Evolutionary conservation across 2,888 invertebrate species (phyloP).

Genomic region (Phyllotreta cruciferae): DNA sequence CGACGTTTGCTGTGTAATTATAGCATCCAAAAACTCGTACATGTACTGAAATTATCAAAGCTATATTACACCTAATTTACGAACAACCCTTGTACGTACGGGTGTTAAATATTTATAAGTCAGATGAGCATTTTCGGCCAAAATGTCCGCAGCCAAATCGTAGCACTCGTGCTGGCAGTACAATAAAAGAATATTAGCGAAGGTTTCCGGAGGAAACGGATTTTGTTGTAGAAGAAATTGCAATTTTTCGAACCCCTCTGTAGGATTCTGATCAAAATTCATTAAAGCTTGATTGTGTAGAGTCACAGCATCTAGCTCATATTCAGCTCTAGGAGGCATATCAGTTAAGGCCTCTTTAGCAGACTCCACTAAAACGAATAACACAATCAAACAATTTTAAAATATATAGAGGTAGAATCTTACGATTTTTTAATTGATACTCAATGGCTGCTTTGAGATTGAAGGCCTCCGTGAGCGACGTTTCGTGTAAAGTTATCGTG

Average conservation of each 20-base stretch:
- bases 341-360: slow-evolving; percentile 87
- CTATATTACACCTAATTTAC: neutral
- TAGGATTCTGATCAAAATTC: slow-evolving; percentile 82
- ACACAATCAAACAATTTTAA: neutral
- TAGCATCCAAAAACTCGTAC: slow-evolving; percentile 94
- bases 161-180: slow-evolving; percentile 98
- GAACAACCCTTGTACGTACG: slow-evolving; percentile 60
- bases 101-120: slow-evolving; percentile 94
- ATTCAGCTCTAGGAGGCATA: slow-evolving; percentile 93
- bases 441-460: slow-evolving; percentile 99
- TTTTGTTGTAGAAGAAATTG: slow-evolving; percentile 95
- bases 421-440: slow-evolving; percentile 88
- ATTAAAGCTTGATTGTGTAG: slow-evolving; percentile 95
- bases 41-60: slow-evolving; percentile 69
- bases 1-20: slow-evolving; percentile 96
- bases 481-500: slow-evolving; percentile 90
- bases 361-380: slow-evolving; percentile 70
- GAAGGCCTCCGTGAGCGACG: slow-evolving; percentile 96
- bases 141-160: slow-evolving; percentile 95
- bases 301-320: slow-evolving; percentile 96
- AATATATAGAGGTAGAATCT: slow-evolving; percentile 43
- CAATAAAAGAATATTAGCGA: slow-evolving; percentile 90
- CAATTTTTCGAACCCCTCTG: slow-evolving; percentile 93
- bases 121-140: slow-evolving; percentile 96
- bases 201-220: slow-evolving; percentile 97